Percentiles rank a stretch among this genome's conserved stretches.
phyloP scores from a whole-genome alignment of 1,140 invertebrate species.

The Lycorma delicatula region DNA sequence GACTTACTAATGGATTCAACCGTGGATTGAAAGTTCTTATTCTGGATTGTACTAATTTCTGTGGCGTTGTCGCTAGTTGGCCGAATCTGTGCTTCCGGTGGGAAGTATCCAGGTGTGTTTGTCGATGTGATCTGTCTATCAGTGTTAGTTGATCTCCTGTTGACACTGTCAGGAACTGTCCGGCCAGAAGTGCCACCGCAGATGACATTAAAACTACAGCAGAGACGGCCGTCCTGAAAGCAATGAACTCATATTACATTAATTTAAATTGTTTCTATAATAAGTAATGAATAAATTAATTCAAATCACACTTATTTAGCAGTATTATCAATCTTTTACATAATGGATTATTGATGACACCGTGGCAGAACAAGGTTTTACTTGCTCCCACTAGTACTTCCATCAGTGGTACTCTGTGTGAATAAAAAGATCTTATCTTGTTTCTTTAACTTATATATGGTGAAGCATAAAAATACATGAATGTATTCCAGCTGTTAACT shows the following conservation, averaged over 20 bases:
- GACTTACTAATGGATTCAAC: too few species aligned
- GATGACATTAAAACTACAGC: not conserved
- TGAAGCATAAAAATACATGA: too few species aligned
- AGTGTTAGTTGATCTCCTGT: too few species aligned
- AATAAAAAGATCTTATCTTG: too few species aligned
- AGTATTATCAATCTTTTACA: not conserved
- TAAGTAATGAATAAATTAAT: not conserved
- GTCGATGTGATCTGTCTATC: too few species aligned
- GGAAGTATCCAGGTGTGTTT: too few species aligned
- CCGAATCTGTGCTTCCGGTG: too few species aligned
- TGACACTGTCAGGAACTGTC: not conserved
- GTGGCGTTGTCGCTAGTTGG: too few species aligned
- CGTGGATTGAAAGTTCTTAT: too few species aligned
- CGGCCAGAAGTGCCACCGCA: not conserved
- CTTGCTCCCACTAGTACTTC: not conserved
- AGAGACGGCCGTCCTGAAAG: constrained; percentile 1
- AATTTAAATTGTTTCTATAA: not conserved
- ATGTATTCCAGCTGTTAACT: too few species aligned
- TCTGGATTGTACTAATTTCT: too few species aligned
- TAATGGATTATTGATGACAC: not conserved
- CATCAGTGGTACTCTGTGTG: not conserved
- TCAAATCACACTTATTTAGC: not conserved
- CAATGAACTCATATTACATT: not conserved
- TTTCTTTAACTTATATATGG: too few species aligned
- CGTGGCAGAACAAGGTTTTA: not conserved